These are phyloP conservation scores for Candidula unifasciata DNA, from an alignment of 2,888 invertebrate genomes.

Conservation along the genomic window DNA sequence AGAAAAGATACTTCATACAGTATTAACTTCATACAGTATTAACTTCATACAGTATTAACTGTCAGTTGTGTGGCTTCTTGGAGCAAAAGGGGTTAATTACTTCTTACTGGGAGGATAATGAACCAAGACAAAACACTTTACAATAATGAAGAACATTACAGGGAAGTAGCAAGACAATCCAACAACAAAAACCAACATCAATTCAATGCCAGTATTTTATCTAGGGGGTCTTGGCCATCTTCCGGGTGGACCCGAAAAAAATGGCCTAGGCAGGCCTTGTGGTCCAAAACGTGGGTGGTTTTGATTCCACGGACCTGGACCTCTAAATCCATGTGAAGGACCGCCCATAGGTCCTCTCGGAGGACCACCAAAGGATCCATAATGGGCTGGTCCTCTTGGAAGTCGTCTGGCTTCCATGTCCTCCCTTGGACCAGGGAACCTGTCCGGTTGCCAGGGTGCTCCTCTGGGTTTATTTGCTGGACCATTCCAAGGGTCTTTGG, in stretches of 20 bases:
- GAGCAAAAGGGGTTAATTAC: too few species aligned
- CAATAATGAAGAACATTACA: too few species aligned
- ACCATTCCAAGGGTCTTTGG: conserved; percentile 32
- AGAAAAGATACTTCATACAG: too few species aligned
- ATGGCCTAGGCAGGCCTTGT: conserved; percentile 46
- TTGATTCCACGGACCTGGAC: conserved; percentile 45
- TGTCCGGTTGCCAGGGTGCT: conserved; percentile 32
- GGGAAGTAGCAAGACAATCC: too few species aligned
- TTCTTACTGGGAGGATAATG: too few species aligned
- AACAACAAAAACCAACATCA: background rate
- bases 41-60: too few species aligned
- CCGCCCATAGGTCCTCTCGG: conserved; percentile 32
- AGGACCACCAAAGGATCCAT: conserved; percentile 33
- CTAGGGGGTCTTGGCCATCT: conserved; percentile 48
- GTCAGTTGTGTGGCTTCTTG: too few species aligned
- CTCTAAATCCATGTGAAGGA: conserved; percentile 33
- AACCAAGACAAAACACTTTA: too few species aligned
- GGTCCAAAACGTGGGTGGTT: conserved; percentile 43
- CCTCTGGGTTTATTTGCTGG: conserved; percentile 45
- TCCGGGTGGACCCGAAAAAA: conserved; percentile 50
- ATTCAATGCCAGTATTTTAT: conserved; percentile 5
- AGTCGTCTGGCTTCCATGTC: conserved; percentile 33
- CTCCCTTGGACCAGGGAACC: conserved; percentile 34
- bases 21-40: too few species aligned
- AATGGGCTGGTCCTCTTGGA: conserved; percentile 42